Percentiles rank a stretch among this genome's conserved stretches.
Conservation (phyloP, 30 jellyfish, hydroid and myxozoan genomes). For the Cassiopea xamachana region DNA sequence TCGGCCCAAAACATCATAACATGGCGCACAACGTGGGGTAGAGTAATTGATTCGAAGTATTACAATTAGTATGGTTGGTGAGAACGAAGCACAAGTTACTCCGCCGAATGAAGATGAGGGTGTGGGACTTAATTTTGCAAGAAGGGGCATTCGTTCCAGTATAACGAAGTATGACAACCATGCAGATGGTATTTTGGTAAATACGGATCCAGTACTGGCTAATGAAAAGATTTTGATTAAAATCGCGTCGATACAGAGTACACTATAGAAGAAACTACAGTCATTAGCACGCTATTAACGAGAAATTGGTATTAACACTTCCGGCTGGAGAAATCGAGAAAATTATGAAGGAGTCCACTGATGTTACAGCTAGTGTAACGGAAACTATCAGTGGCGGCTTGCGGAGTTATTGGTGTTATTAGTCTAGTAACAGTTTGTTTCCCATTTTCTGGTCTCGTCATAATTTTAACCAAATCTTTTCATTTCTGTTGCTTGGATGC, state of each 20-base stretch:
- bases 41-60: neutral
- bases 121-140: neutral
- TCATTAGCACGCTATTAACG: neutral
- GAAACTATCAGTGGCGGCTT: neutral
- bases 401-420: too few species aligned
- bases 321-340: neutral
- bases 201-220: neutral
- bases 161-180: neutral
- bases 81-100: neutral
- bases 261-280: neutral
- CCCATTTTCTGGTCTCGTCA: too few species aligned
- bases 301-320: neutral
- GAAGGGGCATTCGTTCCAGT: neutral
- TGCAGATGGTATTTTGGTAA: neutral
- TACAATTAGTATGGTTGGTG: neutral
- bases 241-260: neutral
- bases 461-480: too few species aligned
- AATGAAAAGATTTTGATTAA: neutral
- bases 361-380: neutral
- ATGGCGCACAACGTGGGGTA: neutral
- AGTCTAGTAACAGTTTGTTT: too few species aligned
- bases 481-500: too few species aligned
- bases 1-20: neutral
- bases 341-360: constrained; percentile 4
- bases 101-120: neutral